Evolutionary conservation across 1,140 invertebrate genomes (phyloP).

Genomic region (Ceratoteleas bidentatus): DNA sequence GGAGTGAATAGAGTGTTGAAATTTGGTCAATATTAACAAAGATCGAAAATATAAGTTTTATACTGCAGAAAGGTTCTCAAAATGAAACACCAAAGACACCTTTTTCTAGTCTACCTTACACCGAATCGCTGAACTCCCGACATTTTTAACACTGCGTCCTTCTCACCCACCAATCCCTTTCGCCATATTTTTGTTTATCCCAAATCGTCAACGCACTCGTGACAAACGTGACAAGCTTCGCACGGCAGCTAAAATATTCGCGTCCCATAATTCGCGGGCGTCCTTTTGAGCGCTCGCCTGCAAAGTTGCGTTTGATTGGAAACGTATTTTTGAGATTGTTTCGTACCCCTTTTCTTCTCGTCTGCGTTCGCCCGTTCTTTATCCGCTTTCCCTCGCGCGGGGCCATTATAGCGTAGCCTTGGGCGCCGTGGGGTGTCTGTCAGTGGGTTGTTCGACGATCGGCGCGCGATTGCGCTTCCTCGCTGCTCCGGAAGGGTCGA

Average conservation of each 20-base stretch:
- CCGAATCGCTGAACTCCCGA: too few species aligned
- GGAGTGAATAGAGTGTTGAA: too few species aligned
- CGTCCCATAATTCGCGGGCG: slow-evolving; percentile 22
- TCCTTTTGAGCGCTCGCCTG: slow-evolving; percentile 27
- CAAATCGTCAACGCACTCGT: too few species aligned
- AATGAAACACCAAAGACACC: too few species aligned
- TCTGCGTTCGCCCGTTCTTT: slow-evolving; percentile 44
- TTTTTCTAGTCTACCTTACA: too few species aligned
- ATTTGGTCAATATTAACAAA: too few species aligned
- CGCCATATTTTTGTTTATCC: too few species aligned
- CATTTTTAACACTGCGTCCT: too few species aligned
- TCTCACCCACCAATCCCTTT: too few species aligned
- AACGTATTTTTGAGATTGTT: slow-evolving; percentile 64
- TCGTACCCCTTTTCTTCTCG: slow-evolving; percentile 48
- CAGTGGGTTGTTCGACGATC: slow-evolving; percentile 66
- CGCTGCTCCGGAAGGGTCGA: slow-evolving; percentile 80
- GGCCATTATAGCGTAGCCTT: slow-evolving; percentile 80
- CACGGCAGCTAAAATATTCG: slow-evolving; percentile 25
- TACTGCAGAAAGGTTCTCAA: too few species aligned
- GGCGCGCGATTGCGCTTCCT: slow-evolving; percentile 69
- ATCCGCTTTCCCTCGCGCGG: slow-evolving; percentile 62
- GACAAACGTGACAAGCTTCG: too few species aligned
- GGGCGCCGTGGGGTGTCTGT: slow-evolving; percentile 72
- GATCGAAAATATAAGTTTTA: too few species aligned
- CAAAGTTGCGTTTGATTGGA: slow-evolving; percentile 48